Base-by-base conservation (phyloP, 2,113 vertebrate species). In the Dasyurus viverrinus region DNA sequence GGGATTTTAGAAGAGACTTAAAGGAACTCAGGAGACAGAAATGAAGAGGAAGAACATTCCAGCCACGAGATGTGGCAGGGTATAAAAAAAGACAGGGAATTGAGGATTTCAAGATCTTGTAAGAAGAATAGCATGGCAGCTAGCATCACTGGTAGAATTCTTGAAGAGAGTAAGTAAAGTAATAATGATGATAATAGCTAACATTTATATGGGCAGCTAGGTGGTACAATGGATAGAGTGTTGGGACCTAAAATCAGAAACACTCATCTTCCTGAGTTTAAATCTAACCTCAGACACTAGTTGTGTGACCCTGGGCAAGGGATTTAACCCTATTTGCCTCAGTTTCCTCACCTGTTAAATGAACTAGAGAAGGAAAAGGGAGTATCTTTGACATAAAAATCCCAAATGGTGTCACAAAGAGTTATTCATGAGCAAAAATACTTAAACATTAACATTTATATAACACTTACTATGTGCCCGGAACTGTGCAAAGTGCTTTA, bases 51-150 rank as follows among this genome's bases (percentile, higher is more conserved):
- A 22, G 36, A 84, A 6, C 42, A 84, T 84, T 84, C 19, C 16
- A 84, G 36, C 0, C 7, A 2, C 42, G n/a, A 23, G 36, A 16
- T n/a, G 16, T 2, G 42, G 14, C 7, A 19, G 23, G 0, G 23
- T 6, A 84, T 52, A 11, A 11, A 52, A 52, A 76, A 84, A 84
- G n/a, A 19, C 68, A 84, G 68, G 30, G 6, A 84, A 42, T 2
- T 42, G 68, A 84, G 36, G 22, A 36, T 23, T 42, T n/a, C 8
- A 84, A 16, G 19, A n/a, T 84, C 19, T 8, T 84, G 7, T n/a
- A 4, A 12, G 36, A 76, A 7, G 36, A 76, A 42, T 19, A 84
- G 68, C 68, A 42, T 42, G 68, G n/a, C 16, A 42, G 36, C 19
- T n/a, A 8, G 19, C 42, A 84, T 42, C n/a, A 42, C 36, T 84